These are phyloP conservation scores for Actias luna DNA, from an alignment of 2,888 invertebrate genomes.

Conservation along the genomic window DNA sequence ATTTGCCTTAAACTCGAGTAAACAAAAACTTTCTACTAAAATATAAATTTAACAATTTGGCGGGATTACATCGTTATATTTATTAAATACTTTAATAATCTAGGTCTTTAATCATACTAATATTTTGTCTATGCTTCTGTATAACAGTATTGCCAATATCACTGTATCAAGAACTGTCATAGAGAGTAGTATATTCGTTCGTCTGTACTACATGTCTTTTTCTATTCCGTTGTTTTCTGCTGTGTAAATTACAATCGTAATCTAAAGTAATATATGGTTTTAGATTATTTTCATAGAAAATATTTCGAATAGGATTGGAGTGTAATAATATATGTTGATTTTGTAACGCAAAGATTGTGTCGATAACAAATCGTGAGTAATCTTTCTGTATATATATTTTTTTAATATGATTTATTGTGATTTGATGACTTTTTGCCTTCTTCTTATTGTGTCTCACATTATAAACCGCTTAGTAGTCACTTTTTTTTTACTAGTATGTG, in stretches of 20 bases:
- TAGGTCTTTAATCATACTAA: conserved; percentile 50
- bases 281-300: conserved; percentile 47
- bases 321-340: conserved; percentile 41
- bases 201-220: conserved; percentile 66
- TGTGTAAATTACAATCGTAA: conserved; percentile 58
- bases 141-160: conserved; percentile 34
- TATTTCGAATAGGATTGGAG: conserved; percentile 48
- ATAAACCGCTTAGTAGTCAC: conserved; percentile 5
- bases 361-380: conserved; percentile 58
- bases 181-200: conserved; percentile 49
- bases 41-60: neutral
- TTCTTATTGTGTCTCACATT: conserved; percentile 14
- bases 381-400: conserved; percentile 38
- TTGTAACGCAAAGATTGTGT: conserved; percentile 37
- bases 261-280: conserved; percentile 50
- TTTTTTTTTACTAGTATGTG: conserved; percentile 7
- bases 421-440: conserved; percentile 49
- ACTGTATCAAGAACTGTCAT: conserved; percentile 55
- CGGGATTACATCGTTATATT: neutral
- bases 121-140: conserved; percentile 53
- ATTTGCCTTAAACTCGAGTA: too few relatives aligned
- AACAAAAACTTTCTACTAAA: too few relatives aligned
- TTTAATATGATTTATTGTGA: conserved; percentile 42
- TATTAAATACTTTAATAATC: conserved; percentile 21
- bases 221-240: conserved; percentile 73